Evolutionary conservation across 2,797 vertebrate species (phyloP).

Genomic region (Danio choprae): DNA sequence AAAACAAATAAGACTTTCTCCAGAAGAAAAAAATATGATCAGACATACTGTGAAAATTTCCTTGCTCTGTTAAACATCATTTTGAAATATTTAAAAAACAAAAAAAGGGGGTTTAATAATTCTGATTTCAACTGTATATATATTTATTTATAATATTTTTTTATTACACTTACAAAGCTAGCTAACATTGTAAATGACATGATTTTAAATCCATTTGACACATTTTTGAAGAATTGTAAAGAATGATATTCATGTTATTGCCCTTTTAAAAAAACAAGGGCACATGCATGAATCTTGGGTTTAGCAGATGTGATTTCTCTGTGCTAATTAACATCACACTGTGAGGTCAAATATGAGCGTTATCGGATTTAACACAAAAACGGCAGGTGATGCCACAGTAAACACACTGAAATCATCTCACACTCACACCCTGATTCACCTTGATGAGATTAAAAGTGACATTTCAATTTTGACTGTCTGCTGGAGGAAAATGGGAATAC

Average conservation of each 20-base stretch:
- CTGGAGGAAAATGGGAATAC: slow-evolving; percentile 29
- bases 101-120: too few species aligned
- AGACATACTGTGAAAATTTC: too few species aligned
- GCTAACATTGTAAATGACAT: neutral
- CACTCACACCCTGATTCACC: slow-evolving; percentile 33
- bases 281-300: neutral
- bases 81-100: too few species aligned
- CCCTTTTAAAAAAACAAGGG: neutral
- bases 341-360: slow-evolving; percentile 35
- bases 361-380: slow-evolving; percentile 32
- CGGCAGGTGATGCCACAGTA: slow-evolving; percentile 24
- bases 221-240: neutral
- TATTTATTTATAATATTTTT: too few species aligned
- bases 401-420: slow-evolving; percentile 24
- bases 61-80: too few species aligned
- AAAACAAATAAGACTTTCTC: too few species aligned
- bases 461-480: slow-evolving; percentile 40
- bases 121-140: too few species aligned
- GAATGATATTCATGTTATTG: neutral
- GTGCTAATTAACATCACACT: neutral
- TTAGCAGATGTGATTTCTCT: neutral
- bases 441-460: slow-evolving; percentile 38
- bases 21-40: too few species aligned
- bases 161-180: neutral
- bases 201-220: neutral